These are phyloP conservation scores for Zootermopsis nevadensis DNA, from an alignment of 2,888 invertebrate species.

Conservation along the genomic window DNA sequence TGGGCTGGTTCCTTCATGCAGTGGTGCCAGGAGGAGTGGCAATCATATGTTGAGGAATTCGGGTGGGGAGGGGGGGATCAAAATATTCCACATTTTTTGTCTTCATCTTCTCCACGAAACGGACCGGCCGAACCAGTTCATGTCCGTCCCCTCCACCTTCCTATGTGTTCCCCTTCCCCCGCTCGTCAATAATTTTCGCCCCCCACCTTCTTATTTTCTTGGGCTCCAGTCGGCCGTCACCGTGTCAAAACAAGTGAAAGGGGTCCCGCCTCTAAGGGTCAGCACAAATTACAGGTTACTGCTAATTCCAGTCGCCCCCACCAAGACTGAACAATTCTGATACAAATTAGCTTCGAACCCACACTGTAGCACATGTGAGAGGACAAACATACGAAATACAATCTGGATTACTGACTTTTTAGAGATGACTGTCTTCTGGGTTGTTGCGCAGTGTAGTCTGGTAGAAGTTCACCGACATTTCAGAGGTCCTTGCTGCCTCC, in stretches of 20 bases:
- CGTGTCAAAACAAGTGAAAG: constrained; percentile 43
- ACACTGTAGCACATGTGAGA: not conserved
- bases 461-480: too few relatives aligned
- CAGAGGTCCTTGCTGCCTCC: too few relatives aligned
- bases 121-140: constrained; percentile 16
- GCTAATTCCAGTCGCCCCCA: not conserved
- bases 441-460: too few relatives aligned
- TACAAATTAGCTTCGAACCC: too few relatives aligned
- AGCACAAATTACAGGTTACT: constrained; percentile 41
- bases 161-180: not conserved
- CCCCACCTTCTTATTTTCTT: constrained; percentile 34
- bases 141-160: not conserved
- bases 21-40: constrained; percentile 17
- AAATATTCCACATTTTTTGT: constrained; percentile 28
- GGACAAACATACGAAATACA: too few relatives aligned
- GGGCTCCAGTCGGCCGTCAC: constrained; percentile 3
- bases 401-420: too few relatives aligned
- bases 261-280: constrained; percentile 39
- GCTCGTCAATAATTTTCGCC: constrained; percentile 15
- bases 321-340: too few relatives aligned
- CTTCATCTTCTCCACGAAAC: constrained; percentile 5
- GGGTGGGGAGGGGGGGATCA: constrained; percentile 7
- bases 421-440: too few relatives aligned
- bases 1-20: constrained; percentile 18
- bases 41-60: not conserved